Evolutionary conservation across 2,888 invertebrate genomes (phyloP).

Genomic region (Andrena haemorrhoa): DNA sequence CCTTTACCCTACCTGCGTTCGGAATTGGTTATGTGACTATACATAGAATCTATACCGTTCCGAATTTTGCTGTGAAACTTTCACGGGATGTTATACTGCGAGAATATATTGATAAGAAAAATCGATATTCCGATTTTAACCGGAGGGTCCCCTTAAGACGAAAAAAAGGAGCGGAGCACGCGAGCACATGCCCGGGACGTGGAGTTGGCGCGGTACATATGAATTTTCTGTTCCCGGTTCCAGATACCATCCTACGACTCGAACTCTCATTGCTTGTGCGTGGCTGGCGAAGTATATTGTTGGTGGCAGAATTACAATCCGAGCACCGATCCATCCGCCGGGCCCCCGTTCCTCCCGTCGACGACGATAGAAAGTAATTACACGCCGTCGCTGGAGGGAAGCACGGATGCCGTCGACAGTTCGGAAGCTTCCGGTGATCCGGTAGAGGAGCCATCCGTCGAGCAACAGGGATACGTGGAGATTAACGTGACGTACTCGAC

Average conservation of each 20-base stretch:
- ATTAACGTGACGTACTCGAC: constrained; percentile 67
- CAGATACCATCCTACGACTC: constrained; percentile 81
- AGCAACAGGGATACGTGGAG: constrained; percentile 64
- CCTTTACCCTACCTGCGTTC: too few relatives aligned
- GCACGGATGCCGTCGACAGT: constrained; percentile 67
- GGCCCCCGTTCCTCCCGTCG: constrained; percentile 63
- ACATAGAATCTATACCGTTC: too few relatives aligned
- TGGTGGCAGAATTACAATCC: constrained; percentile 80
- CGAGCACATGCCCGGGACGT: neutral
- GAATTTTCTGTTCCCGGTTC: constrained; percentile 20
- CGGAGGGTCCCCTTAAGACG: neutral
- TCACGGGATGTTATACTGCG: too few relatives aligned
- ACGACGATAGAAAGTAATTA: constrained; percentile 70
- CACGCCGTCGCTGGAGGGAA: constrained; percentile 67
- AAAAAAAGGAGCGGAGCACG: neutral
- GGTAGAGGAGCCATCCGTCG: constrained; percentile 60
- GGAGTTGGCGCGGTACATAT: neutral
- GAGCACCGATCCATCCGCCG: constrained; percentile 63
- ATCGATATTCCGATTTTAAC: neutral
- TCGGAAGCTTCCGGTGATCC: constrained; percentile 67
- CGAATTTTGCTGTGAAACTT: too few relatives aligned
- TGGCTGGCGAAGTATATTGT: constrained; percentile 82
- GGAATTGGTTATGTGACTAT: too few relatives aligned
- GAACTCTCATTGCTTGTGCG: constrained; percentile 82
- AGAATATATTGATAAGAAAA: neutral